These are phyloP conservation scores for Megamerina dolium DNA, from an alignment of 2,888 invertebrate species.

Conservation along the genomic window DNA sequence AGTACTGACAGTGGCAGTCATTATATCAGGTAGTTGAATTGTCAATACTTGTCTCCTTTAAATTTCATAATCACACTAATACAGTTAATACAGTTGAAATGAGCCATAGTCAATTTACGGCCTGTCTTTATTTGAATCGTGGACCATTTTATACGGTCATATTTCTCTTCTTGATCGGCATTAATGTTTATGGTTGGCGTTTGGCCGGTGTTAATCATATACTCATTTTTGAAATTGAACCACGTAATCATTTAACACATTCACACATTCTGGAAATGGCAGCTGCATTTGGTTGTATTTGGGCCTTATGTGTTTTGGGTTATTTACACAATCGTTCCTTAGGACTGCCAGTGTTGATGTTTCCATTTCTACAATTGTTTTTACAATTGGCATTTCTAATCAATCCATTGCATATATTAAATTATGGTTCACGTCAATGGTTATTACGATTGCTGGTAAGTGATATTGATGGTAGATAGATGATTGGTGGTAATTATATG, in stretches of 20 bases:
- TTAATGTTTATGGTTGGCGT: slow-evolving; percentile 93
- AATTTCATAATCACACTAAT: neutral
- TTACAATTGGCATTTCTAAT: slow-evolving; percentile 76
- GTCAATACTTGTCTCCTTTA: neutral
- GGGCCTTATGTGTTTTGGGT: slow-evolving; percentile 76
- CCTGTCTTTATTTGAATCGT: slow-evolving; percentile 72
- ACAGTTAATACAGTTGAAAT: slow-evolving; percentile 4
- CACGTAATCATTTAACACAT: slow-evolving; percentile 82
- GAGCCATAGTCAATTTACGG: neutral
- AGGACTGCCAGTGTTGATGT: slow-evolving; percentile 80
- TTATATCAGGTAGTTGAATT: slow-evolving; percentile 4
- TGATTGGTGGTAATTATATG: neutral
- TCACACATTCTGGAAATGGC: slow-evolving; percentile 90
- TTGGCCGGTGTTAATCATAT: slow-evolving; percentile 97
- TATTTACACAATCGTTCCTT: slow-evolving; percentile 62
- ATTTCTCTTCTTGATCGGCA: slow-evolving; percentile 85
- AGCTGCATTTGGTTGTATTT: slow-evolving; percentile 82
- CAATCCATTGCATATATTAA: slow-evolving; percentile 84
- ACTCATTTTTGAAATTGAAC: slow-evolving; percentile 91
- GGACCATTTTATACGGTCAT: slow-evolving; percentile 86
- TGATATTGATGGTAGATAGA: too few relatives aligned
- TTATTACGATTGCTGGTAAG: slow-evolving; percentile 60
- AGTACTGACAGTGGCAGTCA: slow-evolving; percentile 57
- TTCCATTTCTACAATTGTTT: slow-evolving; percentile 74
- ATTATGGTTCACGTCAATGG: slow-evolving; percentile 90